phyloP scores from a whole-genome alignment of 2,113 vertebrate species.

The Fregetta grallaria region DNA sequence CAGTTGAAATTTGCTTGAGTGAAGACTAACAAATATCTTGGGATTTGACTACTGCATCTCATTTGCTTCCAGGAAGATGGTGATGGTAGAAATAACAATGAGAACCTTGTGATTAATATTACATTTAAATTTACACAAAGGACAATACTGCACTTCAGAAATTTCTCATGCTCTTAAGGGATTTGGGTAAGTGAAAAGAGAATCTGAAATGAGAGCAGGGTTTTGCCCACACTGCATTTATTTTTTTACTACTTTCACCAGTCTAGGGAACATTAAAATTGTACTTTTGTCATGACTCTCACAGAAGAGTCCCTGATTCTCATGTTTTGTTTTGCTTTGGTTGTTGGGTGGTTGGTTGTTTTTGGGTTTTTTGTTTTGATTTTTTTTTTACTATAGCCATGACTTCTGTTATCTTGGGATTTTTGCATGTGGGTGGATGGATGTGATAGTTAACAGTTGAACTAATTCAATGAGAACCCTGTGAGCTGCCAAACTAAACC shows the following conservation, averaged over 20 bases:
- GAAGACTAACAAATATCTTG: neutral
- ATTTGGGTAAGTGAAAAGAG: neutral
- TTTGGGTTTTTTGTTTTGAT: neutral
- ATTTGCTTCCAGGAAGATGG: neutral
- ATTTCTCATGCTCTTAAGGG: neutral
- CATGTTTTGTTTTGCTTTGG: neutral
- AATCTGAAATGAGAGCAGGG: neutral
- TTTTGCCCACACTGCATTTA: neutral
- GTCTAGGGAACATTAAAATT: neutral
- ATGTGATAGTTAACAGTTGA: neutral
- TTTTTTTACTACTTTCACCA: neutral
- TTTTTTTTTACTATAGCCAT: neutral
- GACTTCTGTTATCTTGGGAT: neutral
- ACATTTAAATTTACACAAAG: neutral
- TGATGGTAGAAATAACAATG: neutral
- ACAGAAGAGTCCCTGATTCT: neutral
- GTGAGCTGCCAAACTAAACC: conserved; percentile 24
- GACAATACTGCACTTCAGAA: neutral
- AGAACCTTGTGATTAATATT: neutral
- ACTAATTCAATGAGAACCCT: neutral
- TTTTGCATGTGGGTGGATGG: neutral
- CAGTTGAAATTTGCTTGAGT: neutral
- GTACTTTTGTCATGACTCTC: neutral
- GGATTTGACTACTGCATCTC: neutral
- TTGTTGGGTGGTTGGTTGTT: neutral